Conservation (phyloP, 2,888 invertebrate genomes). For the Podabrus alpinus region DNA sequence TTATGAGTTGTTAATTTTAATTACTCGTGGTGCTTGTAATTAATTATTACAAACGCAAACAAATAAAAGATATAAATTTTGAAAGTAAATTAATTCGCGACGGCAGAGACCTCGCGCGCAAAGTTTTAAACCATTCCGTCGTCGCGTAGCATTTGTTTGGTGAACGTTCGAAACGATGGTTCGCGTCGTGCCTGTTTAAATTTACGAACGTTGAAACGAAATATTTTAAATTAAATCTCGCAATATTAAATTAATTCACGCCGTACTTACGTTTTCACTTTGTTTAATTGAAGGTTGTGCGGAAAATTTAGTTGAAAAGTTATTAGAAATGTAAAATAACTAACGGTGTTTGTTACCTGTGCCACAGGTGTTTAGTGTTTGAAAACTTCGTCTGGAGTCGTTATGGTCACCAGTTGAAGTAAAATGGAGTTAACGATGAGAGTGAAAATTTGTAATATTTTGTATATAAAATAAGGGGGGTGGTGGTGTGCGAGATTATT, state of each 20-base stretch:
- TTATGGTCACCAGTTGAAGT: slow-evolving; percentile 24
- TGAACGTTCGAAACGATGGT: slow-evolving; percentile 12
- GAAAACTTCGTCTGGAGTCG: slow-evolving; percentile 25
- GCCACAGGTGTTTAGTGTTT: slow-evolving; percentile 36
- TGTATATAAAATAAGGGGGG: slow-evolving; percentile 1
- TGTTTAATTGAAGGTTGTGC: not conserved
- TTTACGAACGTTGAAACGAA: slow-evolving; percentile 21
- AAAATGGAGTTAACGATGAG: slow-evolving; percentile 31
- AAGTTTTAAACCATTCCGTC: not conserved
- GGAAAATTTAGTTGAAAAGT: not conserved
- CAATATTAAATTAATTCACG: not conserved
- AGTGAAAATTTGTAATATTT: slow-evolving; percentile 10
- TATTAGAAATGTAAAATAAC: slow-evolving; percentile 18
- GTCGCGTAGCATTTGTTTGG: slow-evolving; percentile 12
- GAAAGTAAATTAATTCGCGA: not conserved
- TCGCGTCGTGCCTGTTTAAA: slow-evolving; percentile 23
- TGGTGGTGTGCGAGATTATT: slow-evolving; percentile 4
- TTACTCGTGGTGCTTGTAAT: not conserved
- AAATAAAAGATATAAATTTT: not conserved
- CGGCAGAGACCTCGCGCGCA: slow-evolving; percentile 19
- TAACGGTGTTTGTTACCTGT: slow-evolving; percentile 35
- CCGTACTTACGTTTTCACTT: not conserved
- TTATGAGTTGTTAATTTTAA: not conserved
- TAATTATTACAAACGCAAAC: not conserved
- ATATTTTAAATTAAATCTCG: not conserved